These are phyloP conservation scores for Falcunculus frontatus DNA, from an alignment of 2,113 vertebrate species.

Conservation along the genomic window DNA sequence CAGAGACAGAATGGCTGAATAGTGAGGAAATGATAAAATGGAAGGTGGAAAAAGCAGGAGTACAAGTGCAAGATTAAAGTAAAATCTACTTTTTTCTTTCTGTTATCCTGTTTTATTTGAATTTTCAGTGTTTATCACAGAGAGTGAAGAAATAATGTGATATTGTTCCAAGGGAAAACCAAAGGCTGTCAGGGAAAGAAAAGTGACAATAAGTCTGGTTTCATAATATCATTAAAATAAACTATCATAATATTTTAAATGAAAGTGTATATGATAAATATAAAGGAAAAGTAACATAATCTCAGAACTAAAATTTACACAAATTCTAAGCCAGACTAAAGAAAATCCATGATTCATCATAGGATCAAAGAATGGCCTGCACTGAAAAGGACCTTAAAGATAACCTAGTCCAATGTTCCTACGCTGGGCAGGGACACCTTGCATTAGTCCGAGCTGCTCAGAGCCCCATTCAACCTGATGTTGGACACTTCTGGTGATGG, in stretches of 20 bases:
- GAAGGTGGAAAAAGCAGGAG: background rate
- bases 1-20: background rate
- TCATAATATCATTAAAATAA: background rate
- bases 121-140: background rate
- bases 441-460: too few relatives aligned
- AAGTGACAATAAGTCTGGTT: background rate
- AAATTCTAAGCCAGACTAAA: background rate
- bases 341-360: background rate
- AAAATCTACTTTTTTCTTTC: background rate
- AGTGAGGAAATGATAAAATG: background rate
- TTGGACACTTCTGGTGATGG: background rate
- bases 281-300: background rate
- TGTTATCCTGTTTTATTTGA: background rate
- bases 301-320: background rate
- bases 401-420: background rate
- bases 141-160: background rate
- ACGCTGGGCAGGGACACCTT: background rate
- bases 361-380: background rate
- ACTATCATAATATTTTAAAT: background rate
- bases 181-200: background rate
- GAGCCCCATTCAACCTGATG: background rate
- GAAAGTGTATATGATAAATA: background rate
- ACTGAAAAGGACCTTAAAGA: background rate
- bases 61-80: background rate
- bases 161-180: background rate